Base-by-base conservation (phyloP, 2,797 vertebrate genomes). In the Adrianichthys oophorus region DNA sequence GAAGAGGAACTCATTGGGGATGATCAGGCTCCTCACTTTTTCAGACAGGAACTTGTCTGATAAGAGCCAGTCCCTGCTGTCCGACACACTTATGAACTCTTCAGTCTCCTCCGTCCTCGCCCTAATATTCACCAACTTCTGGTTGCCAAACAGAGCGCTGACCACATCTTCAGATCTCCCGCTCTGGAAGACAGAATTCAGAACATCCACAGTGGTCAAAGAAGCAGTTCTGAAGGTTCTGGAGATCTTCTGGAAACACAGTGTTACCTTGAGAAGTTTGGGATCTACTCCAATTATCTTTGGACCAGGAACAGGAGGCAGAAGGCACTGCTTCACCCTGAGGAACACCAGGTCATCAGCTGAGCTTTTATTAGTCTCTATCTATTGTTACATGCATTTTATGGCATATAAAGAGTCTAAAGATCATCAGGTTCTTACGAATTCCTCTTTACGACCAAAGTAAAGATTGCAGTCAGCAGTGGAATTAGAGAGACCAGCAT, bases 221-320 rank as follows among this genome's bases (percentile, higher is more conserved):
- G 26, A 2, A n/a, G 23, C 4, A 12, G 32, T 1, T 51, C 17
- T 26, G 5, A 21, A 21, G 4, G 7, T 23, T 23, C 48, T 65
- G 53, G 15, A 21, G 2, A 43, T 51, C 15, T 32, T 48, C 1
- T 46, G 13, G 18, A 41, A 52, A 62, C 19, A 43, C 1, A 18
- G 7, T 46, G 54, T 90, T 87, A 97, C 96, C 94, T 96, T 93
- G 21, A 96, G 84, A 19, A 93, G 89, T 18, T 92, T 90, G 59
- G 84, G 78, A 72, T 97, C 94, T 65, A 98, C 86, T 74, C 95
- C 96, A 88, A 85, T 93, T 84, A 98, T 98, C 90, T 95, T 97
- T 2, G 96, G 96, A 81, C 93, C 92, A 0, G 96, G 96, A 84
- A 98, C 91, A 19, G 95, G 94, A 2, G 96, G 95, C 24, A 98